These are phyloP conservation scores for Halcyon senegalensis DNA, from an alignment of 2,113 vertebrate genomes.

Conservation along the genomic window DNA sequence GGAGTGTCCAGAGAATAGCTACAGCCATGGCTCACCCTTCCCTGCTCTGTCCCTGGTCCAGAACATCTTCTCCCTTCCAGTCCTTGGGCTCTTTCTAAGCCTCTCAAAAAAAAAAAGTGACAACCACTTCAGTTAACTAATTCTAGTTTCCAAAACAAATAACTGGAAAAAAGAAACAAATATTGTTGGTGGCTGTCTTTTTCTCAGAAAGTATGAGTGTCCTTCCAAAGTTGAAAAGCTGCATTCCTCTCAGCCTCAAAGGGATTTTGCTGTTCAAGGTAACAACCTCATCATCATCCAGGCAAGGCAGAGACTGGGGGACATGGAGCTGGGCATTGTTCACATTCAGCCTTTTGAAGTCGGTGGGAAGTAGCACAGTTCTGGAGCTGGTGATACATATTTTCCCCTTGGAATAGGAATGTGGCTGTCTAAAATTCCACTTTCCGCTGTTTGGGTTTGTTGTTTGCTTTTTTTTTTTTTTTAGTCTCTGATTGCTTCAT, in stretches of 20 bases:
- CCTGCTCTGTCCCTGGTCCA: background rate
- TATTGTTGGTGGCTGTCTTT: background rate
- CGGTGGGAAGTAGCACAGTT: background rate
- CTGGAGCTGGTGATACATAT: background rate
- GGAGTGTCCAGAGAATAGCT: background rate
- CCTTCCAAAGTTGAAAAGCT: background rate
- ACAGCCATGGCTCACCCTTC: rapidly evolving
- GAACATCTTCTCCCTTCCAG: background rate
- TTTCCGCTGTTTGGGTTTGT: background rate
- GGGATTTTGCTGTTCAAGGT: background rate
- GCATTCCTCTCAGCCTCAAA: background rate
- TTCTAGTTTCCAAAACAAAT: background rate
- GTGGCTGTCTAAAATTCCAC: background rate
- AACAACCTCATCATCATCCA: background rate
- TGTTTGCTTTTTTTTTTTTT: background rate
- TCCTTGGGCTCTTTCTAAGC: background rate
- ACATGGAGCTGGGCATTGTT: background rate
- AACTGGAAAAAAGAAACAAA: background rate
- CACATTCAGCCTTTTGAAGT: background rate
- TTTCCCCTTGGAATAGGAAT: background rate
- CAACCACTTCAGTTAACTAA: background rate
- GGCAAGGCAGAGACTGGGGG: background rate
- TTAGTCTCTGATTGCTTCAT: background rate
- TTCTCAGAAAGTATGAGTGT: background rate
- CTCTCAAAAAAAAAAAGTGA: background rate